Base-by-base conservation (phyloP, 2,797 vertebrate genomes). In the Chrysocyon brachyurus region DNA sequence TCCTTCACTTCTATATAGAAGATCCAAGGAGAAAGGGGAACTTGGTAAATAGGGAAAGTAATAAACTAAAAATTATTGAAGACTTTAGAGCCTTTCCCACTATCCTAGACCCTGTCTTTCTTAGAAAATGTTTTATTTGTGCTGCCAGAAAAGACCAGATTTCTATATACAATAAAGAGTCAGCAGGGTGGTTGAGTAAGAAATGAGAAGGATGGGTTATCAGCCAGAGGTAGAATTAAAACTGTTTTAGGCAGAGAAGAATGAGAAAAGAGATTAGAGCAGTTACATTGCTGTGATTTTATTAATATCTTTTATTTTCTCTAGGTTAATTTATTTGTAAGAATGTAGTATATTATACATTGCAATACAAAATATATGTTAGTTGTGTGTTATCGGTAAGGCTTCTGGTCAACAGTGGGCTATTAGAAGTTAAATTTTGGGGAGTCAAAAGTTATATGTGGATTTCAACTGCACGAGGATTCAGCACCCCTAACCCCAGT, bases 141-240 rank as follows among this genome's bases (percentile, higher is more conserved):
- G 73, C 52, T 93, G 12, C 2, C 46, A n/a, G 40, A 26, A 91
- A 91, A 81, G 4, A 49, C 14, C 84, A 88, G 6, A 89, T 73
- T 95, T 93, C 19, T 91, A 33, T 59, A 61, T 94, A 6, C 68
- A 93, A 56, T 72, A 87, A 66, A 94, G 28, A 87, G 12, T 12
- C 64, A 61, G 16, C 10, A 66, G 12, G 11, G 64, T 87, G 93
- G 64, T 33, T 72, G 46, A 33, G 6, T 49, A 64, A 88, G 22
- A 95, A 95, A 82, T 64, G 17, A 64, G 49, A 40, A 93, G 64
- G 82, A 88, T 57, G 68, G 56, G 0, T 82, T 33, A 72, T 78
- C 63, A 96, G 21, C 26, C 72, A 26, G n/a, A 75, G 31, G 52
- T 59, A 33, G 52, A 96, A 90, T 78, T 95, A 33, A 75, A 40